phyloP scores from a whole-genome alignment of 1,140 invertebrate genomes.

The Halyomorpha halys region DNA sequence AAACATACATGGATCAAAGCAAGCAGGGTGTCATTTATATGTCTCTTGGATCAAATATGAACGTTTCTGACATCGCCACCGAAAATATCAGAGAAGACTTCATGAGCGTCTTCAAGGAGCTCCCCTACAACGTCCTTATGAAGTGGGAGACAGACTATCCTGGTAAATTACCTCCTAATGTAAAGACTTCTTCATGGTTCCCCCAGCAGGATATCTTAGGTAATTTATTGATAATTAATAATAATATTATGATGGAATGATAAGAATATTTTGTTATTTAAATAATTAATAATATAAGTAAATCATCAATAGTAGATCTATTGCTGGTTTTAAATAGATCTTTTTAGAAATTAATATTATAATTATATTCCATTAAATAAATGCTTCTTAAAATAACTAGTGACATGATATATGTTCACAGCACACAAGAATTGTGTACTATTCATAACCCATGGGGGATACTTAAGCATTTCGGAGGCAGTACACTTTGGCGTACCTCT shows the following conservation, averaged over 20 bases:
- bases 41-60: conserved; percentile 49
- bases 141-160: conserved; percentile 34
- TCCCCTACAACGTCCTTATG: conserved; percentile 35
- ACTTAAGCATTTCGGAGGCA: conserved; percentile 39
- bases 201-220: conserved; percentile 59
- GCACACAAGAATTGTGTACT: conserved; percentile 36
- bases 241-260: too few species aligned
- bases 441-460: conserved; percentile 42
- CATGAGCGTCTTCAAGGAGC: conserved; percentile 29
- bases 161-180: conserved; percentile 32
- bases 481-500: conserved; percentile 29
- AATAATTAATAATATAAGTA: too few species aligned
- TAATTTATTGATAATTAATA: conserved; percentile 32
- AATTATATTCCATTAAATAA: too few species aligned
- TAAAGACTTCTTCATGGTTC: conserved; percentile 45
- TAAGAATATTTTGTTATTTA: too few species aligned
- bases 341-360: too few species aligned
- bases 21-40: conserved; percentile 47
- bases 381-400: too few species aligned
- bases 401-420: conserved; percentile 22
- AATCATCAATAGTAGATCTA: too few species aligned
- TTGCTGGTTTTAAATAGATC: too few species aligned
- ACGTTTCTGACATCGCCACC: conserved; percentile 46
- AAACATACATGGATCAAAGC: conserved; percentile 45
- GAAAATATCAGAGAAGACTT: conserved; percentile 37